Base-by-base conservation (phyloP, 2,888 invertebrate genomes). In the Nasonovia ribisnigri region DNA sequence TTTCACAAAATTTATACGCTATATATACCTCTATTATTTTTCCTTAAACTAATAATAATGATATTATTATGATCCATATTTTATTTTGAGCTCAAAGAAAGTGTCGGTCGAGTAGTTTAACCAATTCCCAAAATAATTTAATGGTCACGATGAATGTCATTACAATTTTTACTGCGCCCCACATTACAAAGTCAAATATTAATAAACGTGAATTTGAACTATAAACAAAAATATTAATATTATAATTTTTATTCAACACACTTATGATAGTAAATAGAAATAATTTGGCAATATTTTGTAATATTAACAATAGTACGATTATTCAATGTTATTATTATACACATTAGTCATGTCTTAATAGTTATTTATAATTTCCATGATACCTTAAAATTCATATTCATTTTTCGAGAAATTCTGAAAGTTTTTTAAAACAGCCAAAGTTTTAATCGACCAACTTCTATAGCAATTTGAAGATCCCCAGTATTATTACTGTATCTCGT, bases 361-460 rank as follows among this genome's bases (percentile, higher is more conserved):
- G 36, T 77, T 77, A 36, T 20, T 20, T 77, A 8, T 77, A 77
- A 77, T 77, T 77, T 77, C 51, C 54, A 26, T 20, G 54, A 54
- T 88, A 54, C 26, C 36, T 87, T 54, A 36, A 42, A 88, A 88
- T 88, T 88, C 5, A 13, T 42, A 51, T 88, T 54, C 26, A 54
- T 36, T 54, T 88, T 57, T 2, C 42, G 24, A 88, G 77, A 77
- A 77, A 77, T 77, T 77, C 77, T 20, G 20, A 57, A 88, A 48
- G 20, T 42, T 88, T 88, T 54, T 51, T 13, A 51, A 42, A 88
- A 88, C 54, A 42, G 26, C 42, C 11, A 54, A 88, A 88, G 42
- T 88, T 88, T 88, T 88, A 42, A 54, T 54, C 88, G 48, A 54
- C 54, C 42, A 54, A 88, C 88, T 54, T 88, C 36, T 54, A 36